Conservation (phyloP, 2,113 vertebrate genomes). For the Neoarius graeffei region DNA sequence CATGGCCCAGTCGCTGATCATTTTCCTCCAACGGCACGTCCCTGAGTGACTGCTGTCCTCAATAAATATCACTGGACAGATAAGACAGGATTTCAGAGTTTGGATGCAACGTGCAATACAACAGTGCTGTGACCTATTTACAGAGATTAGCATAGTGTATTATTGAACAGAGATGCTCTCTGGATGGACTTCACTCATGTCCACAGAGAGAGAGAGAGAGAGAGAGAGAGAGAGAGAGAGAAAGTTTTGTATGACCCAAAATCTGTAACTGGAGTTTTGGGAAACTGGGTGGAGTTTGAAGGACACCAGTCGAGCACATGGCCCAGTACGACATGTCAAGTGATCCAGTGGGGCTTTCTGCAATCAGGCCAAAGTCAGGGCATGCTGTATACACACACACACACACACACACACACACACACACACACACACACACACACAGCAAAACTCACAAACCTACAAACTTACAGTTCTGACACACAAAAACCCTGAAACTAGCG, state of each 20-base stretch:
- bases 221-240: neutral
- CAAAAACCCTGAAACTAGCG: neutral
- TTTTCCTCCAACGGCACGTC: neutral
- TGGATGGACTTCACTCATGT: slow-evolving; percentile 1
- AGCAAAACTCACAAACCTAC: neutral
- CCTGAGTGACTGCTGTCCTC: neutral
- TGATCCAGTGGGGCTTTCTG: slow-evolving; percentile 26
- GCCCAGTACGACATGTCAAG: slow-evolving; percentile 28
- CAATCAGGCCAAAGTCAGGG: slow-evolving; percentile 47
- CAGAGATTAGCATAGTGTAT: neutral
- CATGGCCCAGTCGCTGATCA: neutral
- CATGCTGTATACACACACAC: neutral
- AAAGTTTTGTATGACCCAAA: slow-evolving; percentile 45
- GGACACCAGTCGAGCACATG: slow-evolving; percentile 20
- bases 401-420: slow-evolving; percentile 36
- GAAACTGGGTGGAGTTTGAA: slow-evolving; percentile 44
- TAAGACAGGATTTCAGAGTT: neutral
- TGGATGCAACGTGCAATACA: neutral
- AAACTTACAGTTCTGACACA: too few relatives aligned
- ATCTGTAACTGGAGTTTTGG: slow-evolving; percentile 35
- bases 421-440: slow-evolving; percentile 10
- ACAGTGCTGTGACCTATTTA: neutral
- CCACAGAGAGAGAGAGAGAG: neutral
- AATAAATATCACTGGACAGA: neutral
- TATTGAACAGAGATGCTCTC: neutral